Conservation (phyloP, 2,888 invertebrate genomes). For the Cybosia mesomella region DNA sequence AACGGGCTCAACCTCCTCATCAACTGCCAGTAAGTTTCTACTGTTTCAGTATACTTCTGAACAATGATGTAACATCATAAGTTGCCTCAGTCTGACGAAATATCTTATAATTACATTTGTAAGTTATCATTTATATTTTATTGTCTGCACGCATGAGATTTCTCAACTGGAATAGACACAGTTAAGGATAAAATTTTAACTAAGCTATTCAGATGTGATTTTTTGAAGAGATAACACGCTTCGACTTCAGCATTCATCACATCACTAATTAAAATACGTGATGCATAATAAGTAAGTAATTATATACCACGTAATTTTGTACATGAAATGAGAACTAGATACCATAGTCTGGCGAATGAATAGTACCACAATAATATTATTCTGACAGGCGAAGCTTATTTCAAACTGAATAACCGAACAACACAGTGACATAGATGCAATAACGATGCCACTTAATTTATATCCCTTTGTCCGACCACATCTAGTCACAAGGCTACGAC, state of each 20-base stretch:
- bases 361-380: slow-evolving; percentile 16
- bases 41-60: not conserved
- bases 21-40: slow-evolving; percentile 75
- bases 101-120: not conserved
- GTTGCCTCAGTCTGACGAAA: slow-evolving; percentile 6
- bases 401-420: slow-evolving; percentile 46
- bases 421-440: slow-evolving; percentile 51
- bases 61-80: not conserved
- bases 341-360: slow-evolving; percentile 26
- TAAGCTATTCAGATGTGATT: slow-evolving; percentile 30
- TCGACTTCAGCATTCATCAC: slow-evolving; percentile 26
- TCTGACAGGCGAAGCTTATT: slow-evolving; percentile 35
- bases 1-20: slow-evolving; percentile 79
- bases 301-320: slow-evolving; percentile 19
- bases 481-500: slow-evolving; percentile 48
- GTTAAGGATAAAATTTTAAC: slow-evolving; percentile 29
- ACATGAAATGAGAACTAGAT: slow-evolving; percentile 20
- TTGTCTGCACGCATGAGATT: slow-evolving; percentile 23
- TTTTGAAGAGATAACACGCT: slow-evolving; percentile 21
- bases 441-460: slow-evolving; percentile 56
- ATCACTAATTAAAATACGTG: slow-evolving; percentile 24
- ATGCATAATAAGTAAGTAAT: slow-evolving; percentile 20
- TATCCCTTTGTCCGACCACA: slow-evolving; percentile 57
- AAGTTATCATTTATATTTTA: slow-evolving; percentile 8
- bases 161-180: slow-evolving; percentile 32